Evolutionary conservation across 2,797 vertebrate genomes (phyloP).

Genomic region (Scleropages formosus): DNA sequence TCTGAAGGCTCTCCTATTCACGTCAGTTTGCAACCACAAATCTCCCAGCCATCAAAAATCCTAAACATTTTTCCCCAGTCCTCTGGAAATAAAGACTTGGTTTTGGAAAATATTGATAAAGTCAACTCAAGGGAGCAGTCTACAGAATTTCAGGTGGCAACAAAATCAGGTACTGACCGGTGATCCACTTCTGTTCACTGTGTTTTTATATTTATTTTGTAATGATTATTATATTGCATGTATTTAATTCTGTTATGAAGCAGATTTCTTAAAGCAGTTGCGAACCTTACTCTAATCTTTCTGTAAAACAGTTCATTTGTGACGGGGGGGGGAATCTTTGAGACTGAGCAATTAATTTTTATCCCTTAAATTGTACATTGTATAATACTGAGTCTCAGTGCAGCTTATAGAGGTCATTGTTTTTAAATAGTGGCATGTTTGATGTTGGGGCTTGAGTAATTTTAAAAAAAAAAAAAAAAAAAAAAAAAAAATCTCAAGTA

Average conservation of each 20-base stretch:
- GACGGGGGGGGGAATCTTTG: no score
- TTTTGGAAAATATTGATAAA: constrained; percentile 52
- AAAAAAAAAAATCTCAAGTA: no score
- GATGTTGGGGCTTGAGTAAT: not conserved
- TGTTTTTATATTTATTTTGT: not conserved
- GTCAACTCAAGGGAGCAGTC: constrained; percentile 42
- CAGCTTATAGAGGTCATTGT: no score
- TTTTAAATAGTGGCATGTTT: not conserved
- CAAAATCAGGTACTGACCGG: constrained; percentile 56
- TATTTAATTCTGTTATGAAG: no score
- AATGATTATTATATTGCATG: not conserved
- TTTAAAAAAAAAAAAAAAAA: not conserved
- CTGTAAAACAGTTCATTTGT: no score
- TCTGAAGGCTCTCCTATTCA: constrained; percentile 77
- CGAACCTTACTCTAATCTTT: no score
- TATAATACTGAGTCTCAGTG: no score
- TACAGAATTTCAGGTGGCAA: constrained; percentile 35
- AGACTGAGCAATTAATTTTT: no score
- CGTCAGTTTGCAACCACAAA: constrained; percentile 59
- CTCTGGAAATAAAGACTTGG: constrained; percentile 44
- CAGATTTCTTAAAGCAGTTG: no score
- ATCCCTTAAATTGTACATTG: no score
- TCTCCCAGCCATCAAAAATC: constrained; percentile 64
- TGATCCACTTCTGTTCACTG: not conserved
- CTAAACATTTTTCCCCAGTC: constrained; percentile 61